Base-by-base conservation (phyloP, 2,888 invertebrate species). In the Slavum lentiscoides region DNA sequence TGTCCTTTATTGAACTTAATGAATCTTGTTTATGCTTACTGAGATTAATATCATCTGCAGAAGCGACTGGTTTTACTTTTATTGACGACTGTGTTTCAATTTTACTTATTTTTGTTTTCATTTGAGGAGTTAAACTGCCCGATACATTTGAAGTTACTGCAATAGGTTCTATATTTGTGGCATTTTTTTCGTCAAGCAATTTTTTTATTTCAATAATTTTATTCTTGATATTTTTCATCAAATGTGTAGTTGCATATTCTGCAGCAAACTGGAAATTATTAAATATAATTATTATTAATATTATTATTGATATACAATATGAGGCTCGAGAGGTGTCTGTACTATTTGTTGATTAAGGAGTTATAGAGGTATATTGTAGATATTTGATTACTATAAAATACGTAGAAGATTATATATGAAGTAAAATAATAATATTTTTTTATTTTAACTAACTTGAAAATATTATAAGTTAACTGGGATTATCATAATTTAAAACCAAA, bases 231-330 rank as follows among this genome's bases (percentile, higher is more conserved):
- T 91, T 94, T 86, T 93, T 92, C 83, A 96, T 92, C 23, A 97
- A 89, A 84, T 94, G 93, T 84, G 96, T 95, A 86, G 93, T 93
- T 74, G 95, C 95, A 88, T 94, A 97, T 86, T 96, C 94, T 30
- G 96, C 96, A 74, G 96, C 96, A 88, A 94, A 94, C 88, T 89
- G 85, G 73, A 86, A 86, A 84, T 43, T 43, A 43, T 43, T 58
- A 19, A 23, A 15, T 30, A 68, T 37, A 58, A n/a, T 30, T 68
- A 43, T 23, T 53, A 23, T 23, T 21, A 21, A 1, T 23, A 61
- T 61, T 8, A 53, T 53, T 53, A 53, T 53, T 1, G 9, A 53
- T 4, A 15, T 15, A 53, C 15, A 53, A 53, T 53, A 53, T 39
- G 39, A 39, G 39, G 7, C 39, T 39, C 7, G 39, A 6, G 39